These are phyloP conservation scores for Noctua janthina DNA, from an alignment of 2,888 invertebrate genomes.

Conservation along the genomic window DNA sequence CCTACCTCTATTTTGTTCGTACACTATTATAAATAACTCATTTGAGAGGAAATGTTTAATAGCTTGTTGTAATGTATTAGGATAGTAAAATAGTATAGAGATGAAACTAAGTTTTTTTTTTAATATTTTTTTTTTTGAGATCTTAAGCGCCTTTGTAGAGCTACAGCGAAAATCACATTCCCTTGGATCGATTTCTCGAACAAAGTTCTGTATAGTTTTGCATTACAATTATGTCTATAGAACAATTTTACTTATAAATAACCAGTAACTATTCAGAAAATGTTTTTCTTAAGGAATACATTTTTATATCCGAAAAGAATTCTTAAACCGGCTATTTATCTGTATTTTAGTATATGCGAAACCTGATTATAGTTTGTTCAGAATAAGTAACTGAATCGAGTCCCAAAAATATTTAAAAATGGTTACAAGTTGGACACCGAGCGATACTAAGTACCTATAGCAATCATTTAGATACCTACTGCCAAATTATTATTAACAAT, in stretches of 20 bases:
- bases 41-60: not conserved
- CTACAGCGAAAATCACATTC: not conserved
- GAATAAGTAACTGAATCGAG: too few relatives aligned
- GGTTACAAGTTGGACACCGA: too few relatives aligned
- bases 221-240: not conserved
- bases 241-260: not conserved
- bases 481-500: too few relatives aligned
- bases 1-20: not conserved
- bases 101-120: not conserved
- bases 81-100: not conserved
- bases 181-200: conserved; percentile 12
- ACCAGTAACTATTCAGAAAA: not conserved
- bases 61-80: not conserved
- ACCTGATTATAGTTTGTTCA: too few relatives aligned
- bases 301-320: not conserved
- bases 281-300: not conserved
- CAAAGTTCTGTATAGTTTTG: not conserved
- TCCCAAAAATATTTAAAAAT: too few relatives aligned
- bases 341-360: too few relatives aligned
- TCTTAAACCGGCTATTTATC: not conserved
- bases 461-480: too few relatives aligned
- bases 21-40: not conserved
- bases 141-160: not conserved
- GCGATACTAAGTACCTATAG: too few relatives aligned
- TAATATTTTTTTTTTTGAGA: too few relatives aligned